Base-by-base conservation (phyloP, 2,113 vertebrate species). In the Porphyrio hochstetteri region DNA sequence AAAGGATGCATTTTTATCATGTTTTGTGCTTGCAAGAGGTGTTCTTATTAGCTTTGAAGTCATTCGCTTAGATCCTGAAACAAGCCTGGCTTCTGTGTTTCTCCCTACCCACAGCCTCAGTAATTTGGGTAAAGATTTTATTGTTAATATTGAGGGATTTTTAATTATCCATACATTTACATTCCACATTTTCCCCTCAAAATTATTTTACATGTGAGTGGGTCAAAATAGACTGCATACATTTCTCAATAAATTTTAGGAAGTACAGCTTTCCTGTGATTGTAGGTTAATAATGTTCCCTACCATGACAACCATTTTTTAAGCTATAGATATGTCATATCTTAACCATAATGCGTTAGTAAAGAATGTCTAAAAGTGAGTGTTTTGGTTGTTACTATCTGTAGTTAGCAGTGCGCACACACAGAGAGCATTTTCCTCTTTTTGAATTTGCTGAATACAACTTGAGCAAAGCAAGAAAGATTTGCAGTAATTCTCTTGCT, bases 401-500 rank as follows among this genome's bases (percentile, higher is more conserved):
- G 35, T 35, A 65, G 33, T 68, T 72, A 79, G 31, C 42, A 35
- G 33, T 65, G 77, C 14, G 77, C 14, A 2, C 46, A n/a, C 14
- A 35, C 18, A 11, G 27, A n/a, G n/a, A 84, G 3, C 48, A 12
- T 80, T 77, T 60, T 75, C 56, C 44, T 82, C 92, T 94, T 89
- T 97, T 88, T 96, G 40, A 96, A 83, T 97, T 95, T 94, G 55
- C 92, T 96, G 97, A 96, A 95, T 97, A 97, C 96, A 97, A 97
- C 78, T 98, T 27, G 78, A 95, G 74, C 42, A 88, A 86, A 95
- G 96, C 94, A 93, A 93, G 91, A 94, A 97, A 97, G 83, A 86
- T 74, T 96, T 92, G 82, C 75, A 93, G 93, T 98, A 96, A 95
- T 98, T 98, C 97, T 98, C 95, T 95, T 96, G 91, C 97, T 98